Percentiles rank a stretch among this genome's conserved stretches.
phyloP scores from a whole-genome alignment of 2,888 invertebrate species.

The Abrostola tripartita region DNA sequence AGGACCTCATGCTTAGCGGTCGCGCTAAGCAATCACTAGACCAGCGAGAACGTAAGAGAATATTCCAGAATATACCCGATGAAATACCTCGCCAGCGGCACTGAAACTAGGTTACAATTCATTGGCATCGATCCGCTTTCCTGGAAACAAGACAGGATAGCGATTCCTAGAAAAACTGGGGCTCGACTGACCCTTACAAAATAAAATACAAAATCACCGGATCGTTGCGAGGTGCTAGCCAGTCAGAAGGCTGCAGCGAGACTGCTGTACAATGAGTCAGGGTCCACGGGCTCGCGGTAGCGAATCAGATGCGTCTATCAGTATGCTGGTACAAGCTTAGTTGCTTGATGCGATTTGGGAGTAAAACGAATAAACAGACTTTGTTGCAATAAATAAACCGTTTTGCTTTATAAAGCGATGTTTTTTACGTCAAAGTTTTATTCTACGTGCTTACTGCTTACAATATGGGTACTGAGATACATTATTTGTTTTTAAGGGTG shows the following conservation, averaged over 20 bases:
- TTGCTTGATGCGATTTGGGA: not conserved
- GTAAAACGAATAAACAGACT: no score
- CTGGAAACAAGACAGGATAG: not conserved
- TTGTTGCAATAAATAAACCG: no score
- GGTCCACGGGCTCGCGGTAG: not conserved
- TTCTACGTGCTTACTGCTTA: no score
- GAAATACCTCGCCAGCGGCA: not conserved
- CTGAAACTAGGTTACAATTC: not conserved
- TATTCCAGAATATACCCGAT: not conserved
- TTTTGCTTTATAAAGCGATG: no score
- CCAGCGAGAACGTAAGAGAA: no score
- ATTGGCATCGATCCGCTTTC: not conserved
- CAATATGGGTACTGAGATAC: no score
- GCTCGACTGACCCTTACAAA: not conserved
- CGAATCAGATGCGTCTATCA: not conserved
- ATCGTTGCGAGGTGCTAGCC: not conserved
- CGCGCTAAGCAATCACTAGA: no score
- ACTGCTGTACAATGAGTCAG: not conserved
- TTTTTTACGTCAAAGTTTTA: no score
- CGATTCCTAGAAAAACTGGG: not conserved
- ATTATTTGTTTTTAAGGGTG: no score
- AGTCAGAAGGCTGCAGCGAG: not conserved
- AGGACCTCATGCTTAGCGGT: no score
- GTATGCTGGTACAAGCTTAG: not conserved
- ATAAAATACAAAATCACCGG: not conserved